phyloP scores from a whole-genome alignment of 2,888 invertebrate species.

The Tetragonisca angustula region DNA sequence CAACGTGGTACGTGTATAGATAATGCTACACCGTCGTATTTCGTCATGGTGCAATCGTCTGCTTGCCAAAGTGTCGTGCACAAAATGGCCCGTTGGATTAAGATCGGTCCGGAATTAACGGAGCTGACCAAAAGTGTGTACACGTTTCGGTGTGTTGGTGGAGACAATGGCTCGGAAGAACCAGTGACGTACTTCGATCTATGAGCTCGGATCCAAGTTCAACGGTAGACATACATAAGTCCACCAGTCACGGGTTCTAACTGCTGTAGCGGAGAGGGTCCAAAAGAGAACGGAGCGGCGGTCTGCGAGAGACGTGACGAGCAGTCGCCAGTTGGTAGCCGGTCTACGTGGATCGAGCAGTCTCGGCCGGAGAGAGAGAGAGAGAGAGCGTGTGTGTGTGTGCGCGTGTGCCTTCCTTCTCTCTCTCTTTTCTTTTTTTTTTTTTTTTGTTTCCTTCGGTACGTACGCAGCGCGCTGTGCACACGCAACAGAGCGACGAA shows the following conservation, averaged over 20 bases:
- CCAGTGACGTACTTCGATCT: constrained; percentile 6
- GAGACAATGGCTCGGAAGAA: constrained; percentile 11
- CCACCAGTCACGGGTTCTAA: constrained; percentile 52
- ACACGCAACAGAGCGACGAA: constrained; percentile 21
- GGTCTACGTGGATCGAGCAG: constrained; percentile 69
- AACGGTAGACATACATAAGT: constrained; percentile 34
- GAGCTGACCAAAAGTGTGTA: not conserved
- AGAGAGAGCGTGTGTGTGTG: not conserved
- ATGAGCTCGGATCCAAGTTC: constrained; percentile 66
- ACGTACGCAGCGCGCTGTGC: not conserved
- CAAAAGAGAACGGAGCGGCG: constrained; percentile 55
- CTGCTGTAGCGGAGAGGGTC: constrained; percentile 50
- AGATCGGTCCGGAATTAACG: not conserved
- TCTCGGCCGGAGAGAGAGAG: not conserved
- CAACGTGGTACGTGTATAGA: not conserved
- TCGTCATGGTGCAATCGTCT: not conserved
- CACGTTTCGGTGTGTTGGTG: too few relatives aligned
- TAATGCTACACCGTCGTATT: not conserved
- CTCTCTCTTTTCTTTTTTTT: too few relatives aligned
- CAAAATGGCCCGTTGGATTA: not conserved
- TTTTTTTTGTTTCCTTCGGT: not conserved
- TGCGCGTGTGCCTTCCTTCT: not conserved
- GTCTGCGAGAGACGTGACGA: constrained; percentile 44
- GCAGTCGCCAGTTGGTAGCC: constrained; percentile 80
- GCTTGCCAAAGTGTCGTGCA: not conserved